phyloP scores from a whole-genome alignment of 1,140 invertebrate species.

The Euura saliciscinereae region DNA sequence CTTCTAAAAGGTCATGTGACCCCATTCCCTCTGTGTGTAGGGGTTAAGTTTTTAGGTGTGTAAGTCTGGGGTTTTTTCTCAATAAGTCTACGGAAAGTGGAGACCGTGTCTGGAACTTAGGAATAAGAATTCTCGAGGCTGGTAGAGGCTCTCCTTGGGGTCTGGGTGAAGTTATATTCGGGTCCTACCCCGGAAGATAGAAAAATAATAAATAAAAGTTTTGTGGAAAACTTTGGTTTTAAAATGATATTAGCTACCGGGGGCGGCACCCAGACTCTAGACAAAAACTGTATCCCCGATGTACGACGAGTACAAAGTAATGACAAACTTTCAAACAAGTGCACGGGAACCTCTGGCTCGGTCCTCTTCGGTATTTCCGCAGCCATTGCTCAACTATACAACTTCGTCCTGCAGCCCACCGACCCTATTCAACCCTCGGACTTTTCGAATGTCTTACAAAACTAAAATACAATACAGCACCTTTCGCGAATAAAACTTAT shows the following conservation, averaged over 20 bases:
- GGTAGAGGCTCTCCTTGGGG: neutral
- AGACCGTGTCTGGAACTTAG: neutral
- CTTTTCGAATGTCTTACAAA: neutral
- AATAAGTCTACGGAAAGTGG: neutral
- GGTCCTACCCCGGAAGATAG: conserved; percentile 13
- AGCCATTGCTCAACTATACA: neutral
- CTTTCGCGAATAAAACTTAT: neutral
- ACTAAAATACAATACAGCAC: neutral
- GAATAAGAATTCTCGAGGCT: neutral
- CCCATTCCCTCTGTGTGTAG: too few relatives aligned
- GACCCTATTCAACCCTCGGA: neutral
- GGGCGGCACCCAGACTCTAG: conserved; percentile 3
- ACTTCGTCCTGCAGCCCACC: neutral
- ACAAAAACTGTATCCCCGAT: conserved; percentile 26
- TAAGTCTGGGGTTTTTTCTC: neutral
- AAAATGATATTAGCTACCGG: conserved; percentile 47
- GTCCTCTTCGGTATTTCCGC: neutral
- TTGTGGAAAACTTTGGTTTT: conserved; percentile 50
- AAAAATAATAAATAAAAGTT: conserved; percentile 53
- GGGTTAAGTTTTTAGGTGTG: too few relatives aligned
- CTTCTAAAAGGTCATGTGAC: too few relatives aligned
- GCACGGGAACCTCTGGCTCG: conserved; percentile 19
- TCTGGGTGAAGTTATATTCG: neutral
- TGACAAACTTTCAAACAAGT: conserved; percentile 50
- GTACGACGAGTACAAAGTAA: conserved; percentile 40